A percentile compares a stretch with the other conserved stretches of the same genome.
Evolutionary conservation across 2,113 vertebrate species (phyloP).

Genomic region (Nannospalax galili): DNA sequence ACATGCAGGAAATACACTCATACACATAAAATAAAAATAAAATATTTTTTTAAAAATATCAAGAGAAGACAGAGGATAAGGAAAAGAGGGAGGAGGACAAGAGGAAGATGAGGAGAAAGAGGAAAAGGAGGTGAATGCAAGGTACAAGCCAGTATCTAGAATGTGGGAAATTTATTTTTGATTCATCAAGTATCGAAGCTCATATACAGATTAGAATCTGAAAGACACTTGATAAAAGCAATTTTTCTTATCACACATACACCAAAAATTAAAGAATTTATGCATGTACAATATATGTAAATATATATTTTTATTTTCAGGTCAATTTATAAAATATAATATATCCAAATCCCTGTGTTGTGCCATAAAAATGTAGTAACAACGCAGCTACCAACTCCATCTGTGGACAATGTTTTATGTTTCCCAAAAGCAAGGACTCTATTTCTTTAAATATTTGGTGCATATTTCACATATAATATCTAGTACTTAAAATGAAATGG

Average conservation of each 20-base stretch:
- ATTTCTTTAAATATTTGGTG: not conserved
- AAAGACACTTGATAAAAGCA: not conserved
- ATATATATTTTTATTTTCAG: not conserved
- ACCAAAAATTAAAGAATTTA: not conserved
- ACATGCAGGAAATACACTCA: too few relatives aligned
- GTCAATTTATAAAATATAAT: too few relatives aligned
- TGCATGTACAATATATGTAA: not conserved
- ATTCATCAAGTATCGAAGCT: not conserved
- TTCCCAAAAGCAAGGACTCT: not conserved
- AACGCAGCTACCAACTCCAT: not conserved
- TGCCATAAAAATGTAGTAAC: not conserved
- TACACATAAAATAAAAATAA: too few relatives aligned
- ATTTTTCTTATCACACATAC: not conserved
- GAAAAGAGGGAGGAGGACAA: rapidly evolving
- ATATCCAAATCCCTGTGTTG: not conserved
- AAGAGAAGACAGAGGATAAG: too few relatives aligned
- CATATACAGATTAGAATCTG: not conserved
- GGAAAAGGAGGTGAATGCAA: not conserved
- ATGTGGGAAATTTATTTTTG: not conserved
- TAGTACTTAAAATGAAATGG: too few relatives aligned
- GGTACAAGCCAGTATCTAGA: not conserved
- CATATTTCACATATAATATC: not conserved
- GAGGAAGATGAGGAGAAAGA: too few relatives aligned
- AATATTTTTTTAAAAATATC: not conserved
- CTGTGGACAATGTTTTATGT: not conserved